phyloP scores from a whole-genome alignment of 1,140 invertebrate genomes.

The Alviniconcha marisindica region DNA sequence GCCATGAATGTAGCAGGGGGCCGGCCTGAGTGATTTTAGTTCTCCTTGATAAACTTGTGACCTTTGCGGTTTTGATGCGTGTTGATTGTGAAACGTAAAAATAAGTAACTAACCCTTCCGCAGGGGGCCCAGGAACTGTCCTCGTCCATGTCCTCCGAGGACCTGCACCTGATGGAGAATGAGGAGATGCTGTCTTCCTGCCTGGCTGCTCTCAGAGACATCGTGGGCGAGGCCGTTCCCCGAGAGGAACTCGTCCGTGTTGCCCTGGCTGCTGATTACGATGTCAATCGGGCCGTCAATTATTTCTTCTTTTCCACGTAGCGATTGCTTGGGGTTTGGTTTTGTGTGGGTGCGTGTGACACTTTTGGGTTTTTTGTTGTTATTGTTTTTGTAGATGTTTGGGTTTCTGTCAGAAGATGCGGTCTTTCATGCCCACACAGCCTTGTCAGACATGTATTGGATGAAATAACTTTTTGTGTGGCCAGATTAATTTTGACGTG shows the following conservation, averaged over 20 bases:
- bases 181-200: slow-evolving; percentile 76
- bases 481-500: too few relatives aligned
- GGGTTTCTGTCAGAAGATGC: too few relatives aligned
- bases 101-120: neutral
- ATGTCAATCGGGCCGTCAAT: slow-evolving; percentile 81
- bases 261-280: slow-evolving; percentile 80
- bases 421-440: too few relatives aligned
- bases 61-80: too few relatives aligned
- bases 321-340: neutral
- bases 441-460: too few relatives aligned
- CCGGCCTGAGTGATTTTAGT: too few relatives aligned
- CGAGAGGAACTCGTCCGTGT: slow-evolving; percentile 77
- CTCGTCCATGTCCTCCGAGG: slow-evolving; percentile 67
- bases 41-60: too few relatives aligned
- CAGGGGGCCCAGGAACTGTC: slow-evolving; percentile 51
- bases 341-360: slow-evolving; percentile 2
- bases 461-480: too few relatives aligned
- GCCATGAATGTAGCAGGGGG: too few relatives aligned
- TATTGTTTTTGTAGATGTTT: too few relatives aligned
- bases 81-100: too few relatives aligned
- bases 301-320: slow-evolving; percentile 71
- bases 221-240: slow-evolving; percentile 78
- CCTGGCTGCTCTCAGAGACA: slow-evolving; percentile 77
- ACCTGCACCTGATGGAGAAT: slow-evolving; percentile 69
- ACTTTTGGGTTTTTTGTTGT: too few relatives aligned